These are phyloP conservation scores for Psittacara wagleri DNA, from an alignment of 2,113 vertebrate genomes.

Conservation along the genomic window DNA sequence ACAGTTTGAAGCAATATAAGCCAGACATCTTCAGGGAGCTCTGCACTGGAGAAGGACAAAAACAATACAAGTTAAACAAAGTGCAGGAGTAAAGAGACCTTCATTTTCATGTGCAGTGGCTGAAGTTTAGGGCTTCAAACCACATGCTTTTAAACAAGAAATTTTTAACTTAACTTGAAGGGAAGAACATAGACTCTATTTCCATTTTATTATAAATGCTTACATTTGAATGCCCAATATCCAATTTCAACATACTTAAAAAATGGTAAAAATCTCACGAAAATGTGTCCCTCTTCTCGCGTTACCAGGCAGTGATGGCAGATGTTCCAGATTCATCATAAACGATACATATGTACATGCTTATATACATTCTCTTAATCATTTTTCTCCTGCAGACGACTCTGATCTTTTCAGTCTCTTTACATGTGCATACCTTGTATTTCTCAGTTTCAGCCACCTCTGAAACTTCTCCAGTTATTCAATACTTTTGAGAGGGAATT, in stretches of 20 bases:
- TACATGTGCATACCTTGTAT: rapidly evolving
- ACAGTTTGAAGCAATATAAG: neutral
- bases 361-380: neutral
- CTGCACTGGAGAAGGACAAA: neutral
- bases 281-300: neutral
- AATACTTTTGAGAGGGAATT: neutral
- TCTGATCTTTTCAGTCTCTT: neutral
- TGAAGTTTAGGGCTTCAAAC: neutral
- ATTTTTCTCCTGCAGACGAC: neutral
- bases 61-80: neutral
- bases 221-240: neutral
- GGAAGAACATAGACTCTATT: neutral
- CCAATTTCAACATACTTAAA: neutral
- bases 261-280: neutral
- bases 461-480: neutral
- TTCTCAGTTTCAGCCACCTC: neutral
- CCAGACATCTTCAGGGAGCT: constrained; percentile 23
- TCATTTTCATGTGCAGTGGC: neutral
- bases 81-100: neutral
- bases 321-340: neutral
- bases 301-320: neutral
- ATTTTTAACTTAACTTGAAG: neutral
- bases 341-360: neutral
- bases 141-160: neutral
- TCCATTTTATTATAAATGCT: neutral